A percentile compares a stretch with the other conserved stretches of the same genome.
phyloP scores from a whole-genome alignment of 2,113 vertebrate species.

The Hippocampus abdominalis region DNA sequence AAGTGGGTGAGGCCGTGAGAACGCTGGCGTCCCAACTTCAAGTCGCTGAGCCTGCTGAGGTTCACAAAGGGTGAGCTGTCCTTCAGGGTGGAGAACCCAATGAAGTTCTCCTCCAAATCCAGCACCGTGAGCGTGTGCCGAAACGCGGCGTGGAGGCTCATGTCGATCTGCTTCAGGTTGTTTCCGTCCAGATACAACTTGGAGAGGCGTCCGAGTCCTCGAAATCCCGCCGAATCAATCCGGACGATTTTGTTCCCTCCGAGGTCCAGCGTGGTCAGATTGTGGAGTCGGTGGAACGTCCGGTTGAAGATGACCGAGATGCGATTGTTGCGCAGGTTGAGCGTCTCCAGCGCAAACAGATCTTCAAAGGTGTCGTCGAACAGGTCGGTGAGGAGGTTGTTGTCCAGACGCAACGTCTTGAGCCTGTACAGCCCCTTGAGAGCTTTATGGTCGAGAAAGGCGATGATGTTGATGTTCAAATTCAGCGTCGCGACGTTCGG shows the following conservation, averaged over 20 bases:
- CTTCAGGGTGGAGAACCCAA: slow-evolving; percentile 28
- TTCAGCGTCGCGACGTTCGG: slow-evolving; percentile 60
- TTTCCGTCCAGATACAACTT: slow-evolving; percentile 80
- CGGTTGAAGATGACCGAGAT: slow-evolving; percentile 73
- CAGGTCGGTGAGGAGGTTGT: slow-evolving; percentile 80
- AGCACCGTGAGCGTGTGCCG: slow-evolving; percentile 70
- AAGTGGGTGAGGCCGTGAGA: slow-evolving; percentile 62
- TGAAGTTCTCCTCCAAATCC: slow-evolving; percentile 63
- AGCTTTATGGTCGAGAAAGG: slow-evolving; percentile 53
- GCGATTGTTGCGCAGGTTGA: slow-evolving; percentile 80
- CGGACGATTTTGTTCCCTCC: slow-evolving; percentile 77
- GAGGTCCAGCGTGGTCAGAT: slow-evolving; percentile 72
- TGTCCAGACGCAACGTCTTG: slow-evolving; percentile 74
- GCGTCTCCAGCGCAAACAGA: slow-evolving; percentile 62
- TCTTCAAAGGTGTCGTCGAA: slow-evolving; percentile 63
- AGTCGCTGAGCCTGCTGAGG: slow-evolving; percentile 57
- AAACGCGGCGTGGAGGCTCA: slow-evolving; percentile 40
- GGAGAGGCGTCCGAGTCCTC: slow-evolving; percentile 63
- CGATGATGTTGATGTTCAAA: slow-evolving; percentile 79
- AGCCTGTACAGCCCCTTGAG: slow-evolving; percentile 68
- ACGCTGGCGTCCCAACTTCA: slow-evolving; percentile 65
- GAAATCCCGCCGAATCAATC: slow-evolving; percentile 57
- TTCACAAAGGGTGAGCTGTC: slow-evolving; percentile 62
- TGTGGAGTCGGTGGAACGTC: slow-evolving; percentile 61
- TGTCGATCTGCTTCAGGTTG: slow-evolving; percentile 63